These are phyloP conservation scores for Seriola dumerili DNA, from an alignment of 2,113 vertebrate species.

Conservation along the genomic window DNA sequence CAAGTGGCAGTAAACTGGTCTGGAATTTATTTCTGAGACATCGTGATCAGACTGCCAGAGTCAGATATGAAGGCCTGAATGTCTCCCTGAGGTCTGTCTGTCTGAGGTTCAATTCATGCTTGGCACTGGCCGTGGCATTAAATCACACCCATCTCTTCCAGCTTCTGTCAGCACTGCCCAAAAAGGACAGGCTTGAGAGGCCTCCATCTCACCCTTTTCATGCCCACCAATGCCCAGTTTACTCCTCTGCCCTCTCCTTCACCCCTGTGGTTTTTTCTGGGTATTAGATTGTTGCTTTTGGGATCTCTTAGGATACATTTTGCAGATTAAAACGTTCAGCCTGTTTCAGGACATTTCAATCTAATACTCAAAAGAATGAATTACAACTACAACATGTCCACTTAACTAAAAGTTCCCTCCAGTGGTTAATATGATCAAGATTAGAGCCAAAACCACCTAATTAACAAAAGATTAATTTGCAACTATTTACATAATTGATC, in stretches of 20 bases:
- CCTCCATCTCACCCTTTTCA: slow-evolving; percentile 30
- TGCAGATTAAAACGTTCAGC: background rate
- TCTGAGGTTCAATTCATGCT: slow-evolving; percentile 62
- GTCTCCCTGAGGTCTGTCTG: slow-evolving; percentile 66
- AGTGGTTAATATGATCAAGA: background rate
- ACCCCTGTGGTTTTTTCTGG: slow-evolving; percentile 47
- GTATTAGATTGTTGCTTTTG: slow-evolving; percentile 64
- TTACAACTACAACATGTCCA: background rate
- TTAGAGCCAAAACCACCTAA: background rate
- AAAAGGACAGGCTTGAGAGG: slow-evolving; percentile 69
- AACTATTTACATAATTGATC: too few relatives aligned
- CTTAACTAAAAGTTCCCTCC: background rate
- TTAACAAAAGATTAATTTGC: too few relatives aligned
- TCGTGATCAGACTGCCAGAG: slow-evolving; percentile 63
- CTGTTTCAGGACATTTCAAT: background rate
- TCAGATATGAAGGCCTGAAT: slow-evolving; percentile 66
- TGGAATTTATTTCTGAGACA: slow-evolving; percentile 65
- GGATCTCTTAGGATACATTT: slow-evolving; percentile 36
- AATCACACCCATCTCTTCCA: slow-evolving; percentile 67
- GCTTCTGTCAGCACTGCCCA: slow-evolving; percentile 71
- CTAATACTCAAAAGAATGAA: background rate
- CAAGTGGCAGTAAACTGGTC: slow-evolving; percentile 64
- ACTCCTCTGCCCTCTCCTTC: slow-evolving; percentile 39
- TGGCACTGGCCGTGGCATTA: slow-evolving; percentile 59
- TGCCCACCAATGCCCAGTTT: background rate